Percentiles rank a stretch among this genome's conserved stretches.
These are phyloP conservation scores for Phalacrocorax aristotelis DNA, from an alignment of 2,113 vertebrate species.

Conservation along the genomic window DNA sequence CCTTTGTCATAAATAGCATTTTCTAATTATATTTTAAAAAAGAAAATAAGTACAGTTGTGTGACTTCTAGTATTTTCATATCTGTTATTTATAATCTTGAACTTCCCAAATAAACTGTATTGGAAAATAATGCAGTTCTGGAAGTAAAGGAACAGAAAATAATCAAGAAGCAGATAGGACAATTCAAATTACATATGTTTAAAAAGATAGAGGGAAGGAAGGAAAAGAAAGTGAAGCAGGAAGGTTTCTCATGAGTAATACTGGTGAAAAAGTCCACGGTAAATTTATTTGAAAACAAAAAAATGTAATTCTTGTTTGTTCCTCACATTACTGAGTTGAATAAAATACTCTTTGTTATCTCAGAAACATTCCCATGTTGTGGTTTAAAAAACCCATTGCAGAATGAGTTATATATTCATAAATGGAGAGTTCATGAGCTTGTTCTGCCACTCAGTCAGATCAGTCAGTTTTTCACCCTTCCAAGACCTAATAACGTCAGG, in stretches of 20 bases:
- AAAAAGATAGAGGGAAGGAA: neutral
- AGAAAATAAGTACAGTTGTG: neutral
- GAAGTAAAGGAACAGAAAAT: neutral
- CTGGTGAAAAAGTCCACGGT: neutral
- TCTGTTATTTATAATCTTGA: neutral
- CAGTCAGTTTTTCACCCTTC: constrained; percentile 3
- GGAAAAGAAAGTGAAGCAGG: neutral
- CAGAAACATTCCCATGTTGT: neutral
- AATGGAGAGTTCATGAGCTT: neutral
- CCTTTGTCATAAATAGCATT: neutral
- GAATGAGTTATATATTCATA: neutral
- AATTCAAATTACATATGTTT: neutral
- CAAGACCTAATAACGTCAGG: neutral
- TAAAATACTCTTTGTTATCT: neutral
- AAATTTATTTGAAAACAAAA: neutral
- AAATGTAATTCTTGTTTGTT: neutral
- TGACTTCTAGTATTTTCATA: neutral
- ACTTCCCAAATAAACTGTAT: neutral
- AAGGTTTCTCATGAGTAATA: neutral
- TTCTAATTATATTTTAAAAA: neutral
- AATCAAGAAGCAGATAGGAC: neutral
- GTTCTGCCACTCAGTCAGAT: neutral
- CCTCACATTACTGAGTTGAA: neutral
- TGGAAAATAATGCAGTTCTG: neutral
- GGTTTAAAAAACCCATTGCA: neutral